phyloP scores from a whole-genome alignment of 2,888 invertebrate species.

The Scotopteryx bipunctaria region DNA sequence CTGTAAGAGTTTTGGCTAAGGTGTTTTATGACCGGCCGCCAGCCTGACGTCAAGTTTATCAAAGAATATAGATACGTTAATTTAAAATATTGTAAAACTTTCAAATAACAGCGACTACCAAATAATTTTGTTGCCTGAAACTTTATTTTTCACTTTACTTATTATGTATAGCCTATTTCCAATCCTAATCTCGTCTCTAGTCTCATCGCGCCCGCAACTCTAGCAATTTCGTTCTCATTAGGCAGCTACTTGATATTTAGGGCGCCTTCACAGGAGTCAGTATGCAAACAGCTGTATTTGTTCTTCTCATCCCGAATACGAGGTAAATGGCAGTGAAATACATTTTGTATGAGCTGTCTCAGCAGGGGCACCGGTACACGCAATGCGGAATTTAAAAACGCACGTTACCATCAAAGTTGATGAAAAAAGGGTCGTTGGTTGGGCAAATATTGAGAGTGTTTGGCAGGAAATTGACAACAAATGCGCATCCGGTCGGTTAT shows the following conservation, averaged over 20 bases:
- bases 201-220: conserved; percentile 1
- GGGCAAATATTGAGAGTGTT: conserved; percentile 27
- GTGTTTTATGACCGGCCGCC: no score
- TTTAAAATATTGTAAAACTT: no score
- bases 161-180: no score
- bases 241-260: conserved; percentile 22
- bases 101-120: no score
- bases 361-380: conserved; percentile 47
- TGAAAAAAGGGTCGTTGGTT: conserved; percentile 41
- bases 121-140: no score
- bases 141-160: no score
- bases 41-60: no score
- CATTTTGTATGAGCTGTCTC: conserved; percentile 64
- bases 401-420: conserved; percentile 54
- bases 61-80: no score
- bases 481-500: not conserved
- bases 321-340: conserved; percentile 53
- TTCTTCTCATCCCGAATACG: conserved; percentile 48
- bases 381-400: conserved; percentile 48
- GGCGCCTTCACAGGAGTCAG: conserved; percentile 30
- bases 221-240: conserved; percentile 24
- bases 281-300: conserved; percentile 43
- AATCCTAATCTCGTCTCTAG: not conserved
- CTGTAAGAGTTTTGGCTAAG: no score
- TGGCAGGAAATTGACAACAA: conserved; percentile 19